Evolutionary conservation across 1,140 invertebrate species (phyloP).

Genomic region (Anastrepha ludens): DNA sequence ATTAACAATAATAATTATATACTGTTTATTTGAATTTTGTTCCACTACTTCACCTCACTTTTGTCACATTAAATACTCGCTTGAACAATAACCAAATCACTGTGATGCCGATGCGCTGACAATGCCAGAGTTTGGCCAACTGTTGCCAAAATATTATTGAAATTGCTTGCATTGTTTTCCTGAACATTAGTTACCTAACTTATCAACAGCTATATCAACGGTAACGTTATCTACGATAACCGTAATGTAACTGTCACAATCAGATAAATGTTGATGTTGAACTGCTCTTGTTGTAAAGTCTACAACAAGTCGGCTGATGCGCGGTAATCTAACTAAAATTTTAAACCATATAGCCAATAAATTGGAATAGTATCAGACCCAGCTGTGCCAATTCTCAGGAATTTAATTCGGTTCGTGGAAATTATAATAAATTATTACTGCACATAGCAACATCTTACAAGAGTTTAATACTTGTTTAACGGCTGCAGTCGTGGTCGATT

Average conservation of each 20-base stretch:
- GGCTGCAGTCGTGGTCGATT: too few species aligned
- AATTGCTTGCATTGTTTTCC: not conserved
- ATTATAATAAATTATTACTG: too few species aligned
- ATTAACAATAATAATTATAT: not conserved
- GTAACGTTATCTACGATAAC: not conserved
- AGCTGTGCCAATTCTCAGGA: not conserved
- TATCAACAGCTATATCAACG: not conserved
- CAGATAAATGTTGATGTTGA: not conserved
- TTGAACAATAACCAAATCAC: not conserved
- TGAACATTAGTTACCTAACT: not conserved
- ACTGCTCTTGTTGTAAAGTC: not conserved
- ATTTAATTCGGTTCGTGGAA: not conserved
- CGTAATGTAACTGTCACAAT: not conserved
- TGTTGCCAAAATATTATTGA: not conserved
- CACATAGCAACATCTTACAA: too few species aligned
- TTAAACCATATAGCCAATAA: not conserved
- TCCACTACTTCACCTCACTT: not conserved
- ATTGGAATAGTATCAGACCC: not conserved
- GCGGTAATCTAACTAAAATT: not conserved
- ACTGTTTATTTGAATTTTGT: not conserved
- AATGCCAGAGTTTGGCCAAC: conserved; percentile 1
- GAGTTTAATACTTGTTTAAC: too few species aligned
- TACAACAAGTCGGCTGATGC: not conserved
- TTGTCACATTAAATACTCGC: not conserved
- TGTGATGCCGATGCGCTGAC: not conserved